A percentile compares a stretch with the other conserved stretches of the same genome.
These are phyloP conservation scores for Cacoxenus indagator DNA, from an alignment of 2,888 invertebrate species.

Conservation along the genomic window DNA sequence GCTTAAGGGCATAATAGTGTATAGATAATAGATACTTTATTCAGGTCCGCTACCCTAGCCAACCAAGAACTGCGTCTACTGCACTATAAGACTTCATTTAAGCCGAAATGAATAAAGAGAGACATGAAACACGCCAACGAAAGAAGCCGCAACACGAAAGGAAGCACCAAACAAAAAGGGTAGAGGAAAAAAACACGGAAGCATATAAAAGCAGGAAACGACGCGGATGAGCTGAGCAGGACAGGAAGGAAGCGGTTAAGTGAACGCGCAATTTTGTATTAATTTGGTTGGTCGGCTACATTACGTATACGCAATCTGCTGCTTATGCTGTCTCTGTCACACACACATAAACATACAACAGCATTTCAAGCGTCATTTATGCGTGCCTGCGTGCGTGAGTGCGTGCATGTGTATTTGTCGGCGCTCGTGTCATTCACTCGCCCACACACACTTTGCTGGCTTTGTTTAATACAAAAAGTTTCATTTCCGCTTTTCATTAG, in stretches of 20 bases:
- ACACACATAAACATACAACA: too few relatives aligned
- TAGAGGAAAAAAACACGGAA: neutral
- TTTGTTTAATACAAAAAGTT: slow-evolving; percentile 60
- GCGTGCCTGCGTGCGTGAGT: neutral
- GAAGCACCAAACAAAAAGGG: slow-evolving; percentile 18
- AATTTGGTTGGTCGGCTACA: neutral
- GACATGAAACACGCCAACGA: slow-evolving; percentile 1
- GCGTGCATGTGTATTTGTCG: neutral
- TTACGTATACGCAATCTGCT: slow-evolving; percentile 16
- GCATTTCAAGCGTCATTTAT: too few relatives aligned
- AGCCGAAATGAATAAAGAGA: slow-evolving; percentile 36
- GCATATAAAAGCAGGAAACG: neutral
- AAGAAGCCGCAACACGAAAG: neutral
- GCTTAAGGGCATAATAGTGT: neutral
- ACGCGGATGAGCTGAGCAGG: neutral
- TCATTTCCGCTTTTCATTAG: slow-evolving; percentile 64
- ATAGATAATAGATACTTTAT: neutral
- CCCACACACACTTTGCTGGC: neutral
- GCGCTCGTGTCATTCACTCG: neutral
- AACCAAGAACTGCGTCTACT: neutral
- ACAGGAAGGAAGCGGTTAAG: slow-evolving; percentile 16
- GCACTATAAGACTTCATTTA: slow-evolving; percentile 57
- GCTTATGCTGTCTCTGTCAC: neutral
- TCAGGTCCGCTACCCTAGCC: neutral
- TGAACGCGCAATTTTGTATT: slow-evolving; percentile 16